Conservation (phyloP, 2,888 invertebrate species). For the Eupithecia abbreviata region DNA sequence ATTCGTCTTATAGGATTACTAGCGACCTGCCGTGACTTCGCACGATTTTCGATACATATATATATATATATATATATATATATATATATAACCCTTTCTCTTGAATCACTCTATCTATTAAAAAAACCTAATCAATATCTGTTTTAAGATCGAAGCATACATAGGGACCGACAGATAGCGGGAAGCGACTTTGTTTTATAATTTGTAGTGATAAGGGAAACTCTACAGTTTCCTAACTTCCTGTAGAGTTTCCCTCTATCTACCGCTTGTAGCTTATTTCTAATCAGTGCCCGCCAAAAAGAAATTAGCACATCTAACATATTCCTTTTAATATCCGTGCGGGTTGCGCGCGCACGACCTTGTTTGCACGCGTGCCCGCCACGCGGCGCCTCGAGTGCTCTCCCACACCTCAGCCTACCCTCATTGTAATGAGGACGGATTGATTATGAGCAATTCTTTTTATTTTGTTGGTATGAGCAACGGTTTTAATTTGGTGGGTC, state of each 20-base stretch:
- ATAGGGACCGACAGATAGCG: no score
- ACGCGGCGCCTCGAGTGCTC: constrained; percentile 63
- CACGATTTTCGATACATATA: no score
- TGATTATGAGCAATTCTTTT: constrained; percentile 2
- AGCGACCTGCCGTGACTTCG: no score
- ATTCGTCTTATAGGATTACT: no score
- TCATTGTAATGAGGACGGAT: constrained; percentile 45
- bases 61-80: no score
- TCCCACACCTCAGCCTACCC: constrained; percentile 45
- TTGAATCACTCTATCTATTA: no score
- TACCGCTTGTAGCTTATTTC: not conserved
- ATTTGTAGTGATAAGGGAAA: no score
- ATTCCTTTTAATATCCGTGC: constrained; percentile 70
- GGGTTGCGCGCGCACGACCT: constrained; percentile 67
- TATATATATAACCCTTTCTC: no score
- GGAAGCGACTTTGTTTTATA: no score
- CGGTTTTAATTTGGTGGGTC: constrained; percentile 11
- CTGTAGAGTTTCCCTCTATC: not conserved
- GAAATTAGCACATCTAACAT: constrained; percentile 53
- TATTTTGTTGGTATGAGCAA: constrained; percentile 4
- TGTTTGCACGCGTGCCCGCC: constrained; percentile 60
- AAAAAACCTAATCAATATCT: no score
- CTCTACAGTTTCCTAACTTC: no score
- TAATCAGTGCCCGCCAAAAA: constrained; percentile 21
- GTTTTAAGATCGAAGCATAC: no score